Percentiles rank a stretch among this genome's conserved stretches.
Conservation (phyloP, 2,113 vertebrate species). For the Lophura nycthemera region DNA sequence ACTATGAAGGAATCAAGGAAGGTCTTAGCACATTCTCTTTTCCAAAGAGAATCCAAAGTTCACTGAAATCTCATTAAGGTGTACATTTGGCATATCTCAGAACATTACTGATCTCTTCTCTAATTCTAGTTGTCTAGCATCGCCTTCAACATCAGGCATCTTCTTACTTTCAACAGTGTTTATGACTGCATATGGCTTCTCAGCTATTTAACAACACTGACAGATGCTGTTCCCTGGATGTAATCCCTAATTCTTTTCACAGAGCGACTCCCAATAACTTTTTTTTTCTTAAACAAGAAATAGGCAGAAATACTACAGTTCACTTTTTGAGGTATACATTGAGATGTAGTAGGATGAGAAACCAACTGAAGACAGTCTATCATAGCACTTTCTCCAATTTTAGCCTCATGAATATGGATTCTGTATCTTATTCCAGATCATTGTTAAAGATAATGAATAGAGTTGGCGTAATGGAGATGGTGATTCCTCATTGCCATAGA, state of each 20-base stretch:
- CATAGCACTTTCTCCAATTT: background rate
- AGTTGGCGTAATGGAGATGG: background rate
- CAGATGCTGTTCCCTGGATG: background rate
- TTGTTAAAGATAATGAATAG: slow-evolving; percentile 15
- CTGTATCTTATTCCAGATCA: slow-evolving; percentile 5
- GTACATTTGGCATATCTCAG: background rate
- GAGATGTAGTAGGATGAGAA: background rate
- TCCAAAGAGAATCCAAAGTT: background rate
- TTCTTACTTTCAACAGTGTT: background rate
- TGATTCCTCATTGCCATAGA: background rate
- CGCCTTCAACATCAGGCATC: background rate
- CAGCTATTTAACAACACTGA: background rate
- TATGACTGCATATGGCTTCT: background rate
- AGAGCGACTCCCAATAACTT: background rate
- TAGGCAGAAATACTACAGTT: background rate
- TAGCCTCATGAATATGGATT: slow-evolving; percentile 26
- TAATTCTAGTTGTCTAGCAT: rapidly evolving
- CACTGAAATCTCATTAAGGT: background rate
- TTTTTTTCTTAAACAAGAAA: background rate
- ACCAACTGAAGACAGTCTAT: background rate
- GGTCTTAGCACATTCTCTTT: background rate
- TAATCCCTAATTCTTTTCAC: background rate
- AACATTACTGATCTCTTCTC: background rate
- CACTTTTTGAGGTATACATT: background rate
- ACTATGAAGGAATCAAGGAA: background rate